Evolutionary conservation across 1,140 invertebrate genomes (phyloP).

Genomic region (Gonatopus flavifemur): DNA sequence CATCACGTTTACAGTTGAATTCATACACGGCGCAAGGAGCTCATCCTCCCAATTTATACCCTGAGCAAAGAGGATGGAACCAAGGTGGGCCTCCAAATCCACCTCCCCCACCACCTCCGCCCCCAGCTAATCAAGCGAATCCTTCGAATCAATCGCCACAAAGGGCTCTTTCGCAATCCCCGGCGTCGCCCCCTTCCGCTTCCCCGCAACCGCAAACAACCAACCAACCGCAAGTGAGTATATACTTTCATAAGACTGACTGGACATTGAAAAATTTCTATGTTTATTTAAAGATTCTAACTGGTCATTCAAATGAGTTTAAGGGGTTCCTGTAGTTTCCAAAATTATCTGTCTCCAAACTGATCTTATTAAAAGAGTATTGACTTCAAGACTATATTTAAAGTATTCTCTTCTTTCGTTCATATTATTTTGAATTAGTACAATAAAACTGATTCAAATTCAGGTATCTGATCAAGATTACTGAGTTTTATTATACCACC

Average conservation of each 20-base stretch:
- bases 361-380: too few species aligned
- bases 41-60: constrained; percentile 52
- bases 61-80: constrained; percentile 55
- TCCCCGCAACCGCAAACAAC: constrained; percentile 53
- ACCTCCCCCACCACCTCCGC: constrained; percentile 44
- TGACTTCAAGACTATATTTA: too few species aligned
- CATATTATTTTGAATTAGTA: too few species aligned
- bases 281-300: constrained; percentile 1
- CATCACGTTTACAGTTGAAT: constrained; percentile 44
- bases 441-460: too few species aligned
- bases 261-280: not conserved
- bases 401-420: too few species aligned
- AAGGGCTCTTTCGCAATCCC: constrained; percentile 54
- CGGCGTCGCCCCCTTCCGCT: constrained; percentile 54
- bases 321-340: too few species aligned
- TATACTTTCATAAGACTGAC: not conserved
- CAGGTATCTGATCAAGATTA: too few species aligned
- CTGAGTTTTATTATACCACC: too few species aligned
- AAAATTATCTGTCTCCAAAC: too few species aligned
- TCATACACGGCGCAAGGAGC: constrained; percentile 50
- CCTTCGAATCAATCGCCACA: constrained; percentile 56
- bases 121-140: constrained; percentile 50
- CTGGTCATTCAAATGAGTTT: too few species aligned
- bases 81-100: constrained; percentile 51
- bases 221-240: constrained; percentile 48